Percentiles rank a stretch among this genome's conserved stretches.
These are phyloP conservation scores for Watersipora subatra DNA, from an alignment of 1,140 invertebrate genomes.

Conservation along the genomic window DNA sequence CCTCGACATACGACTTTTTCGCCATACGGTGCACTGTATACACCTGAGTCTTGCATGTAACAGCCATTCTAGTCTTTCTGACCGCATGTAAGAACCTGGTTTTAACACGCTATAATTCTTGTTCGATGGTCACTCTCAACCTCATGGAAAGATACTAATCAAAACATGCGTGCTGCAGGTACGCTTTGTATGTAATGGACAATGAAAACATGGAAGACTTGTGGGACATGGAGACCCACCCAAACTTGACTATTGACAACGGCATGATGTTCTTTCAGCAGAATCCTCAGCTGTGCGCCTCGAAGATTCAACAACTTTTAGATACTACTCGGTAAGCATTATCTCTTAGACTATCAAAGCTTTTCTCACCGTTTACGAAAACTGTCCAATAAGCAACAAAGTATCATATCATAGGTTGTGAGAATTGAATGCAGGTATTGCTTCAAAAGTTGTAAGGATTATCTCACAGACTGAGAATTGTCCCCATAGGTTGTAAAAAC, in stretches of 20 bases:
- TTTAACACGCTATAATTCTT: background rate
- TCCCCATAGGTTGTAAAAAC: too few species aligned
- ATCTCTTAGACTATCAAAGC: too few species aligned
- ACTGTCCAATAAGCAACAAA: too few species aligned
- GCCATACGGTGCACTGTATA: too few species aligned
- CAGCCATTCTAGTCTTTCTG: background rate
- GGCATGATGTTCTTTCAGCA: slow-evolving; percentile 75
- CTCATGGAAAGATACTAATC: too few species aligned
- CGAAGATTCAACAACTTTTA: slow-evolving; percentile 16
- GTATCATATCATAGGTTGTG: too few species aligned
- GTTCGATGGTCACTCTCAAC: slow-evolving; percentile 14
- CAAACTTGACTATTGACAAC: slow-evolving; percentile 43
- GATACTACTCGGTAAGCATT: background rate
- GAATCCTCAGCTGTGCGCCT: slow-evolving; percentile 79
- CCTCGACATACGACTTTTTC: too few species aligned
- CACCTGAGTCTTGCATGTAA: too few species aligned
- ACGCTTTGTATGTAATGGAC: slow-evolving; percentile 63
- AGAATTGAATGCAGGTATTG: too few species aligned
- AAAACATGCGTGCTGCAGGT: slow-evolving; percentile 34
- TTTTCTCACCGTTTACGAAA: too few species aligned
- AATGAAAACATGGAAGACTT: slow-evolving; percentile 83
- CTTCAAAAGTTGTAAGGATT: too few species aligned
- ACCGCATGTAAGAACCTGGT: background rate
- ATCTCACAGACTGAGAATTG: too few species aligned
- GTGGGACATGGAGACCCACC: slow-evolving; percentile 54